A percentile compares a stretch with the other conserved stretches of the same genome.
Evolutionary conservation across 2,888 invertebrate genomes (phyloP).

Genomic region (Ophonus ardosiacus): DNA sequence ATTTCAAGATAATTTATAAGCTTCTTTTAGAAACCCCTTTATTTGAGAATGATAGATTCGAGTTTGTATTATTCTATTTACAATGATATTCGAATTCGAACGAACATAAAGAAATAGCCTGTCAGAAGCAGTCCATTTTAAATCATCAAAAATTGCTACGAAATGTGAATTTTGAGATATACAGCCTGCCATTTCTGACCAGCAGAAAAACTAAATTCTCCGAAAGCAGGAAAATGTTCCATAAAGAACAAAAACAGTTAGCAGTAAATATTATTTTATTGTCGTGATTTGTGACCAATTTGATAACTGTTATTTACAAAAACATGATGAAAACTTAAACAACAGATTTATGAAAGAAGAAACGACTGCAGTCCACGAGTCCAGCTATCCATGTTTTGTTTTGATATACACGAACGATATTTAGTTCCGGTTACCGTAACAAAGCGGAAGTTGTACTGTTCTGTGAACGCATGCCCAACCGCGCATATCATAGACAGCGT

Average conservation of each 20-base stretch:
- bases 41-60: too few species aligned
- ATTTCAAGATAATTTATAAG: too few species aligned
- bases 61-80: too few species aligned
- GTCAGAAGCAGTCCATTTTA: too few species aligned
- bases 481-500: conserved; percentile 29
- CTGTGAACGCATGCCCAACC: conserved; percentile 25
- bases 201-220: too few species aligned
- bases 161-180: too few species aligned
- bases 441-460: conserved; percentile 53
- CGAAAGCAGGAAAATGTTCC: too few species aligned
- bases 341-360: conserved; percentile 11
- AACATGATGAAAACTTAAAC: neutral
- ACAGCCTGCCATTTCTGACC: too few species aligned
- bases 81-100: too few species aligned
- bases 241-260: neutral
- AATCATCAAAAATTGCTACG: too few species aligned
- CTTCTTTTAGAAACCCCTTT: too few species aligned
- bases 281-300: neutral
- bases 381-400: conserved; percentile 2
- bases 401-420: conserved; percentile 46
- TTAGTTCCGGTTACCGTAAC: conserved; percentile 54
- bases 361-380: neutral
- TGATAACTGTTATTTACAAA: conserved; percentile 1
- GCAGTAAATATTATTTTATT: neutral
- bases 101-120: too few species aligned